Conservation (phyloP, 2,888 invertebrate genomes). For the Drosophila cognata region DNA sequence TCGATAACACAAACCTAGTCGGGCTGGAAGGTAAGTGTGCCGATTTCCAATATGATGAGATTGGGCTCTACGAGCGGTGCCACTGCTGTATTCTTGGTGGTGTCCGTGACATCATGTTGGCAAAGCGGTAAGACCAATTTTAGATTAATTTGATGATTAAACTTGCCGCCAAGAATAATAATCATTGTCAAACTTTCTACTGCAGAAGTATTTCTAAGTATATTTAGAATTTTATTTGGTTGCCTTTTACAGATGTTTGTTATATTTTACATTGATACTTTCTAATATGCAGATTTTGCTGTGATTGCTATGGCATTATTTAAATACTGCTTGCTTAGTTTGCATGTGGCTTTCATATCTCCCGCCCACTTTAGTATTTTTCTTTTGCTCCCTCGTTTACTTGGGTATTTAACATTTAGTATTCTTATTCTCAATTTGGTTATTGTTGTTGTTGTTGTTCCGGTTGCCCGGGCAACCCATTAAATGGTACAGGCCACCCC, state of each 20-base stretch:
- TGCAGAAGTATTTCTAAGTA: neutral
- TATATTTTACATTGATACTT: neutral
- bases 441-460: conserved; percentile 33
- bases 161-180: too few species aligned
- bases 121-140: neutral
- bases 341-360: conserved; percentile 10
- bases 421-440: conserved; percentile 19
- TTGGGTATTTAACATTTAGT: conserved; percentile 42
- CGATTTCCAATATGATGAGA: neutral
- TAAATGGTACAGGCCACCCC: conserved; percentile 30
- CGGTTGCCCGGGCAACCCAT: conserved; percentile 59
- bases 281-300: conserved; percentile 6
- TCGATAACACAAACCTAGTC: neutral
- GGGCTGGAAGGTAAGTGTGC: neutral
- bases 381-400: conserved; percentile 9
- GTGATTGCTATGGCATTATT: conserved; percentile 21
- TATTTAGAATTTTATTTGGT: neutral
- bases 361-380: neutral
- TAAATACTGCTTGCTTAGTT: conserved; percentile 24
- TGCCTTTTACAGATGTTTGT: neutral
- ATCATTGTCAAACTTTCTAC: too few species aligned
- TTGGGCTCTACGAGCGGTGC: too few species aligned
- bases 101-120: neutral
- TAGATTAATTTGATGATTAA: too few species aligned
- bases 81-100: neutral